phyloP scores from a whole-genome alignment of 2,888 invertebrate genomes.

The Sinotaia quadrata region DNA sequence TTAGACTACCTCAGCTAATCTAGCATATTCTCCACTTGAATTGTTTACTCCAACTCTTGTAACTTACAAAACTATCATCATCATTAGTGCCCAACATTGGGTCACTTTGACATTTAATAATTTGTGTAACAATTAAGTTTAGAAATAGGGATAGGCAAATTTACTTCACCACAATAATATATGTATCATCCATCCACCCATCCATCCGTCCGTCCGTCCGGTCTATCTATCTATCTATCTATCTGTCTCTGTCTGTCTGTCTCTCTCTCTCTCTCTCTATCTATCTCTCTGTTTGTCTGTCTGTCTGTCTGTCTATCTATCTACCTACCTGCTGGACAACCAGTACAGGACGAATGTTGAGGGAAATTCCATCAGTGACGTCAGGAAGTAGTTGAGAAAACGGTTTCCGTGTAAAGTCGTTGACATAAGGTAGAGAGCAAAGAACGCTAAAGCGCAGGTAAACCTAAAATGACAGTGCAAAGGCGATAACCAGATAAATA shows the following conservation, averaged over 20 bases:
- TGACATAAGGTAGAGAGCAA: conserved; percentile 54
- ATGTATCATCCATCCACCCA: neutral
- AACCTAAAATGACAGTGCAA: conserved; percentile 55
- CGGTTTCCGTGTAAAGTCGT: conserved; percentile 53
- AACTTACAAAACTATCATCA: too few species aligned
- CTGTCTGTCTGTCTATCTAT: neutral
- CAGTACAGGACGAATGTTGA: conserved; percentile 39
- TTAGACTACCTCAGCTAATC: too few species aligned
- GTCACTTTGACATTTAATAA: too few species aligned
- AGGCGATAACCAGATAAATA: too few species aligned
- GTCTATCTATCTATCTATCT: neutral
- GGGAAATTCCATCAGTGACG: conserved; percentile 49
- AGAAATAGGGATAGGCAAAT: too few species aligned
- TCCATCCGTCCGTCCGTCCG: neutral
- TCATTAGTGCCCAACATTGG: too few species aligned
- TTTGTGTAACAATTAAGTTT: too few species aligned
- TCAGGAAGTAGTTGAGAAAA: conserved; percentile 55
- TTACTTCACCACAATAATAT: too few species aligned
- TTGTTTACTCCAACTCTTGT: too few species aligned
- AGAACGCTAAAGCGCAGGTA: conserved; percentile 54
- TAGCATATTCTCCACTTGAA: too few species aligned
- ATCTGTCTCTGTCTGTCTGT: neutral
- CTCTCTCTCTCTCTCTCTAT: conserved; percentile 37
- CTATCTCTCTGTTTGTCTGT: neutral
- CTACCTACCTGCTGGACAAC: conserved; percentile 44